Evolutionary conservation across 2,888 invertebrate genomes (phyloP).

Genomic region (Cheilosia soror): DNA sequence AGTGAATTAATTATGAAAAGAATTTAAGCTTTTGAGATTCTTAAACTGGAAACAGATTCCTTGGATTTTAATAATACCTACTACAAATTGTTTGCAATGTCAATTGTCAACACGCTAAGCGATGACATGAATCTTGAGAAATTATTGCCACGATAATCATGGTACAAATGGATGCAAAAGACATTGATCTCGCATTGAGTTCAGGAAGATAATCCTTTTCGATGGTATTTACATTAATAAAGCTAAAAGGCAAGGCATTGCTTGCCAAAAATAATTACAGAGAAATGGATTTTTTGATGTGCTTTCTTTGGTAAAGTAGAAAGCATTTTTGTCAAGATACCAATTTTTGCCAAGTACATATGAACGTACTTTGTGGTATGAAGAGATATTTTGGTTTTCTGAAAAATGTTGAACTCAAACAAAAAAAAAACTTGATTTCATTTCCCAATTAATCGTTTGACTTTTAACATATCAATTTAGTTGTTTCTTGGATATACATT

Average conservation of each 20-base stretch:
- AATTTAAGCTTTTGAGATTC: background rate
- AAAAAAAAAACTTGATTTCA: too few species aligned
- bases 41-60: background rate
- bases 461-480: too few species aligned
- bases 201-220: background rate
- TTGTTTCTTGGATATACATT: too few species aligned
- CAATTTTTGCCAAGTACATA: too few species aligned
- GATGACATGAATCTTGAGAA: slow-evolving; percentile 1
- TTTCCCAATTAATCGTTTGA: too few species aligned
- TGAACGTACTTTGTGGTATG: too few species aligned
- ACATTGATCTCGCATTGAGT: background rate
- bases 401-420: too few species aligned
- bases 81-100: background rate
- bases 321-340: background rate
- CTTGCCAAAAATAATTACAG: background rate
- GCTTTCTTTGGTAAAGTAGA: background rate
- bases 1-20: background rate
- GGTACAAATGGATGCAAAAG: background rate
- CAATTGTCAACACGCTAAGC: background rate
- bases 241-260: background rate
- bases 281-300: background rate
- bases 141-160: background rate
- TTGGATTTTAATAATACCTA: background rate
- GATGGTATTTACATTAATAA: background rate
- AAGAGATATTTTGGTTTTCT: too few species aligned